Base-by-base conservation (phyloP, 23 tunicate species). In the Trididemnum miniatum region DNA sequence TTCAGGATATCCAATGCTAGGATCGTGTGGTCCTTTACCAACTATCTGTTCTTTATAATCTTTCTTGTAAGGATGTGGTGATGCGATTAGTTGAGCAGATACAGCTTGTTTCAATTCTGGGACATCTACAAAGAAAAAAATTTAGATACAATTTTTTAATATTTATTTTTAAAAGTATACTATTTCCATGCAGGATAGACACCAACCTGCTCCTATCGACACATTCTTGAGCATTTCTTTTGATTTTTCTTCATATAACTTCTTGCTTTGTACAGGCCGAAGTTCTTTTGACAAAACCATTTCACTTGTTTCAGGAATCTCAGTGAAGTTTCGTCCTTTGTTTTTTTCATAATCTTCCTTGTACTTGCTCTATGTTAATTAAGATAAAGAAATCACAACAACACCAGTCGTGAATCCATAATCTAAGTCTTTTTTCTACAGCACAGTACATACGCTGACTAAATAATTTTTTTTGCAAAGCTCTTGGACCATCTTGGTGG, bases 21-120 rank as follows among this genome's bases (percentile, higher is more conserved):
- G 72, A 73, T 92, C 89, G 22, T 44, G 51, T 1, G 99, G 91
- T 59, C 79, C 83, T 77, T 84, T 78, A 2, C 99, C 99, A 22
- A 65, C 51, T 65, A 96, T 92, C 34, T 96, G 62, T 74, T 88
- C 78, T 39, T 84, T 79, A 63, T 78, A 96, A 54, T 96, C 87
- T 35, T 80, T 88, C 35, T 84, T 84, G 89, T 96, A 96, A 0
- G 67, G 64, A 30, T 66, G 78, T 2, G 69, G 79, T 12, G 92
- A 86, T n/a, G 89, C 67, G 27, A 83, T 65, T 65, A 83, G 80
- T 52, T 92, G 97, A 28, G 82, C 62, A 20, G 83, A 31, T 0
- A 92, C 88, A 7, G 97, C 97, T 26, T 87, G 85, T 22, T 83
- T 59, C 29, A 92, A 77, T 64, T 81, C 97, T 74, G 87, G 92